Evolutionary conservation across 2,888 invertebrate species (phyloP), one percentile per base, ranked within the genome.

Genomic region (Stenodera caucasica): DNA sequence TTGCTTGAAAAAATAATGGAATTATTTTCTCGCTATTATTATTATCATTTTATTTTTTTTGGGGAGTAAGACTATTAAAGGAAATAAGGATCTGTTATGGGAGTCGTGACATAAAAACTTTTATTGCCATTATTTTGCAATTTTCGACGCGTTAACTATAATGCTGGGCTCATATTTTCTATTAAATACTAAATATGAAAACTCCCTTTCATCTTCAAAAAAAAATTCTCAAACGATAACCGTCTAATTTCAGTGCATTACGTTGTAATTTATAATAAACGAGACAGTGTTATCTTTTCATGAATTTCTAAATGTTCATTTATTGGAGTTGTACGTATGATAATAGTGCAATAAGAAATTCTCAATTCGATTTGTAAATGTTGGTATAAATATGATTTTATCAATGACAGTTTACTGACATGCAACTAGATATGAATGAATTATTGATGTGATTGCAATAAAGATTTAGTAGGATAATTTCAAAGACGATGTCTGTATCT

Each of bases 381-480:
- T 45, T 45, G 23, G n/a, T 21, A 23, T 45, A 23, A 45, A 73
- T 73, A 65, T 63, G 67, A 72, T 70, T 71, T 70, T 72, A 73
- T 70, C 71, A 67, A 65, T 65, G 71, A 69, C 69, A 70, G 67
- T 67, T 64, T 71, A 72, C 69, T 71, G 72, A 68, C 70, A 70
- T 71, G 71, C 72, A 71, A 71, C 70, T 67, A 72, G 74, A 74
- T 74, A 71, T 68, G 72, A 72, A 73, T 74, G 70, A 71, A 72
- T 66, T 71, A 68, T 67, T 56, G 64, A 66, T 68, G 68, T 68
- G 71, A 67, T 70, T 68, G 70, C 70, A 74, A 74, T 74, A 72
- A 74, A 74, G 74, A 71, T 73, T 66, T 64, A 45, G 23, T 45
- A 12, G 23, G 1, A 23, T 12, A 45, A 45, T 56, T 45, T 45